Base-by-base conservation (phyloP, 2,888 invertebrate genomes). In the Drosophila birchii region DNA sequence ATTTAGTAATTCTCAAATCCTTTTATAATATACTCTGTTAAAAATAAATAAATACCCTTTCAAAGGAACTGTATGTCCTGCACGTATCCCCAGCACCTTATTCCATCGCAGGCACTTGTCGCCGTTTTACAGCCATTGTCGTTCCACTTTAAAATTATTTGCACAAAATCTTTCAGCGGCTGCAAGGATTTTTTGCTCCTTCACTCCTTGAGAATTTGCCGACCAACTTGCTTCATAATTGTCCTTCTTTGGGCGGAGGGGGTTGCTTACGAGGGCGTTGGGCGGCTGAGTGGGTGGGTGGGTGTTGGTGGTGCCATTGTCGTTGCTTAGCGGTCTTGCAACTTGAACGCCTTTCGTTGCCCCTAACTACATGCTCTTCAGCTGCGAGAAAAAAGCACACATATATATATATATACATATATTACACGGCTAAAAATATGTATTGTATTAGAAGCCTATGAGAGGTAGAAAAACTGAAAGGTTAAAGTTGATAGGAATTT, bases 111-210 rank as follows among this genome's bases (percentile, higher is more conserved):
- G 44, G 36, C 61, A 45, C 41, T 62, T 29, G 44, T 57, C 67
- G 45, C 75, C 62, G 54, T 47, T 75, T 57, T 56, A 45, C 56
- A 57, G 64, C 74, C 72, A 76, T 78, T 84, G 81, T 74, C 75
- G 80, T 84, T 86, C 79, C 84, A 80, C 84, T 87, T 81, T 62
- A 54, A 55, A 79, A 85, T 84, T 87, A 84, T 84, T 84, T 84
- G 85, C 84, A 84, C 85, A 84, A 87, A 81, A 87, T 84, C 84
- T 87, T 87, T 80, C 76, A 60, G 71, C 58, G 78, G 70, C 70
- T 38, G 58, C 57, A 73, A 59, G 72, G 70, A 54, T 43, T 59
- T 54, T 20, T 58, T 53, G 66, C 63, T 66, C 38, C 66, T 62
- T 7, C 23, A 63, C 49, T 66, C 53, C 53, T 63, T 38, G 44